A percentile compares a stretch with the other conserved stretches of the same genome.
These are phyloP conservation scores for Pimpla rufipes DNA, from an alignment of 2,888 invertebrate genomes.

Conservation along the genomic window DNA sequence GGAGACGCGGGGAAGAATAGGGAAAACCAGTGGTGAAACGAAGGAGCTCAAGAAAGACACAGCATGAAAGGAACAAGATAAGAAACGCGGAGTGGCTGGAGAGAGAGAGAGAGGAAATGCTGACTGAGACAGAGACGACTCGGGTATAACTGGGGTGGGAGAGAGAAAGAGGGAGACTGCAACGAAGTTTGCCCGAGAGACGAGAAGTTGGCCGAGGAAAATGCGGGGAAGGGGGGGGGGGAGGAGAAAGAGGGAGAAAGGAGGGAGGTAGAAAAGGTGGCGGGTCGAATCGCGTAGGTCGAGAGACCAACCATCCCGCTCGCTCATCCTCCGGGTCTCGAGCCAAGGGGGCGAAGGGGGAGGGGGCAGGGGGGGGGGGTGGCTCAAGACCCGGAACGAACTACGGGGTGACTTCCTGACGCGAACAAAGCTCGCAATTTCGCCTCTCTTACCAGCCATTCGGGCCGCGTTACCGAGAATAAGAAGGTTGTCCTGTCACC, in stretches of 20 bases:
- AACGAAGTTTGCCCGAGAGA: conserved; percentile 65
- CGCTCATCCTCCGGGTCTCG: conserved; percentile 17
- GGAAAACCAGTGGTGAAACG: conserved; percentile 46
- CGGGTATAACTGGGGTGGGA: neutral
- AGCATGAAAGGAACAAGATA: conserved; percentile 59
- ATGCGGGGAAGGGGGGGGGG: neutral
- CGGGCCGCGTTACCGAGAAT: conserved; percentile 76
- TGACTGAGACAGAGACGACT: too few species aligned
- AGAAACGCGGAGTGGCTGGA: conserved; percentile 37
- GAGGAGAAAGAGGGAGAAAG: conserved; percentile 15
- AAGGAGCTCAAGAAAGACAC: conserved; percentile 57
- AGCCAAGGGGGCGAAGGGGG: too few species aligned
- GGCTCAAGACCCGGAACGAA: conserved; percentile 65
- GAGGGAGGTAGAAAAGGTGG: conserved; percentile 57
- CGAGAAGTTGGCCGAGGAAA: conserved; percentile 31
- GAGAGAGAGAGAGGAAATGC: neutral
- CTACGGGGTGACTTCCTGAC: conserved; percentile 76
- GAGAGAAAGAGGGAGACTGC: conserved; percentile 45
- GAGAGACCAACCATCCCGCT: conserved; percentile 36
- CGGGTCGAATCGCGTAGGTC: conserved; percentile 40
- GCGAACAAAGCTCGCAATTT: conserved; percentile 83
- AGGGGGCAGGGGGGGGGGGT: neutral
- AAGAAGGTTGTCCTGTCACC: conserved; percentile 76
- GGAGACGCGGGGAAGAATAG: conserved; percentile 40
- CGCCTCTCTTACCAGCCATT: conserved; percentile 75